Base-by-base conservation (phyloP, 1,140 invertebrate species). In the Rhopalosiphum maidis region DNA sequence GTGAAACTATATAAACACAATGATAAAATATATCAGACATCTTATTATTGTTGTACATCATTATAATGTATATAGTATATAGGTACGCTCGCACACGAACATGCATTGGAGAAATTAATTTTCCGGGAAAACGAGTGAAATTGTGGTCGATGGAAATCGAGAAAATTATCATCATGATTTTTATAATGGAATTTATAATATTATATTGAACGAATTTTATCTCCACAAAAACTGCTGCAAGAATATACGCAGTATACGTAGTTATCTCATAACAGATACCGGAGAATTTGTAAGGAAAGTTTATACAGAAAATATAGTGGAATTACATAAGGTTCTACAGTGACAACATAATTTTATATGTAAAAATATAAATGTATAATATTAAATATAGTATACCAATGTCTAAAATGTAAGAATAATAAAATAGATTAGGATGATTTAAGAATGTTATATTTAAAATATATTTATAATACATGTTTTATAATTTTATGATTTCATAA, bases 1-100 rank as follows among this genome's bases (percentile, higher is more conserved):
- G 88, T 37, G 35, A 89, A 89, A 86, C 85, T 86, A 9, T 46
- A 85, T 85, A 85, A 4, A 23, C 37, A 86, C 41, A 86, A 87
- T 87, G 25, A 41, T 48, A 85, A 41, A 41, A 77, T 77, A 77
- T 77, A 77, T 77, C 60, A 77, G 15, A 77, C 60, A 77, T 18
- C 21, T 77, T 68, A 43, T 85, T 37, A 83, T 37, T 85, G 23
- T 85, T 41, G 3, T 85, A 46, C 37, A 86, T 46, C 9, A 46
- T 86, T 43, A 86, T 30, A 86, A 86, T 48, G 23, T 18, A 21
- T 51, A 18, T 51, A 46, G 23, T 48, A 46, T 30, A 86, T 22
- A 41, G 37, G 37, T 43, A 46, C 15, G 30, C 60, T n/a, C n/a
- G 30, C 60, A 77, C 60, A 77, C 4, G 11, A n/a, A 86, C 48